These are phyloP conservation scores for Cynodonichthys magdalenae DNA, from an alignment of 2,797 vertebrate genomes.

Conservation along the genomic window DNA sequence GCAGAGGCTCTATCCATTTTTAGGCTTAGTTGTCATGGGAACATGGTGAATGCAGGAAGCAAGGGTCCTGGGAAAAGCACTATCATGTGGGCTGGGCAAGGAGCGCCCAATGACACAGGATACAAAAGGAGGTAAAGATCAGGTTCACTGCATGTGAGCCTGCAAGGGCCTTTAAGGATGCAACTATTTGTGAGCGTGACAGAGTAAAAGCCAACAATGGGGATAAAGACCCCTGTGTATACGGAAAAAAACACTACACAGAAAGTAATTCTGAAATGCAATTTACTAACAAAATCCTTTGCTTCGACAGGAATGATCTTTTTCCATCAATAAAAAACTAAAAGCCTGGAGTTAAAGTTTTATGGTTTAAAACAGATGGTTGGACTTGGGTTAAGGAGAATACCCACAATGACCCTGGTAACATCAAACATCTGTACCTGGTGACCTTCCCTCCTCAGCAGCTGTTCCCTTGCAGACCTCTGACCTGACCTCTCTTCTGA, in stretches of 20 bases:
- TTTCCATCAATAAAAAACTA: constrained; percentile 12
- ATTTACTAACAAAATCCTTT: constrained; percentile 34
- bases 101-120: constrained; percentile 74
- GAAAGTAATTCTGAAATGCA: constrained; percentile 46
- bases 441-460: constrained; percentile 69
- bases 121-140: constrained; percentile 77
- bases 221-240: constrained; percentile 31
- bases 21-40: constrained; percentile 76
- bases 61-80: constrained; percentile 79
- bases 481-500: constrained; percentile 54
- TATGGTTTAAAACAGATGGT: constrained; percentile 71
- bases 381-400: constrained; percentile 49
- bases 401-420: constrained; percentile 71
- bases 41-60: constrained; percentile 82
- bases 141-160: constrained; percentile 69
- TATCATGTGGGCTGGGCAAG: constrained; percentile 79
- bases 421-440: constrained; percentile 81
- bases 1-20: constrained; percentile 63
- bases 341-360: constrained; percentile 17
- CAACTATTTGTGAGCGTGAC: constrained; percentile 59
- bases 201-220: constrained; percentile 27
- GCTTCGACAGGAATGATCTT: constrained; percentile 30
- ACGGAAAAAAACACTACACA: constrained; percentile 13
- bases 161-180: constrained; percentile 44
- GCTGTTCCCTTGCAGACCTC: constrained; percentile 65